Evolutionary conservation across 2,888 invertebrate species (phyloP), one percentile per base, ranked within the genome.

Genomic region (Ophion slaviceki): DNA sequence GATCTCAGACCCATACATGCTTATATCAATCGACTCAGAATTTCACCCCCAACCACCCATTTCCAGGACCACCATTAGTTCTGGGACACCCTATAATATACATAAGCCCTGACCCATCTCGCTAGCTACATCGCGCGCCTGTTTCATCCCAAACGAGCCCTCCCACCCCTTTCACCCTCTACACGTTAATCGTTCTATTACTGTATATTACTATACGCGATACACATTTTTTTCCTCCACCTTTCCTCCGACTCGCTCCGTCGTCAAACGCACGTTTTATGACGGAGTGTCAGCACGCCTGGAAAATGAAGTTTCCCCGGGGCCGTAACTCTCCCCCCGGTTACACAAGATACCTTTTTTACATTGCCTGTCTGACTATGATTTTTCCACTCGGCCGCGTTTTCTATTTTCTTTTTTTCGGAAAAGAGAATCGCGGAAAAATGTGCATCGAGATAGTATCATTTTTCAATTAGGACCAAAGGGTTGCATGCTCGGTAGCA

Each of bases 181-280:
- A 40, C 40, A 6, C 80, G 57, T 67, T 80, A 80, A 72, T 80
- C 80, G 74, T 17, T 28, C n/a, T 80, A 70, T 79, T 45, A 74
- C 61, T 74, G 32, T 67, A 74, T 74, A 78, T 53, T 14, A 17
- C 53, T 53, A 53, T 53, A 53, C 53, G 5, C 53, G 53, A 53
- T 14, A 53, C 14, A 10, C 14, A 2, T 47, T 24, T 64, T 64
- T 45, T 40, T 66, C 47, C 47, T 62, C 53, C 11, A 47, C 45
- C 36, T 62, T 74, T 28, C 24, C 24, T 32, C 71, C 20, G 36
- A 47, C 75, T 40, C 74, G 77, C 76, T 83, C 70, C 80, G 81
- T 74, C 78, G 68, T 78, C 79, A 74, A 79, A 74, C 74, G 86
- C 81, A 84, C 83, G 68, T 88, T 88, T 87, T 83, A 79, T 77